Conservation (phyloP, 2,113 vertebrate species). For the Paramormyrops kingsleyae region DNA sequence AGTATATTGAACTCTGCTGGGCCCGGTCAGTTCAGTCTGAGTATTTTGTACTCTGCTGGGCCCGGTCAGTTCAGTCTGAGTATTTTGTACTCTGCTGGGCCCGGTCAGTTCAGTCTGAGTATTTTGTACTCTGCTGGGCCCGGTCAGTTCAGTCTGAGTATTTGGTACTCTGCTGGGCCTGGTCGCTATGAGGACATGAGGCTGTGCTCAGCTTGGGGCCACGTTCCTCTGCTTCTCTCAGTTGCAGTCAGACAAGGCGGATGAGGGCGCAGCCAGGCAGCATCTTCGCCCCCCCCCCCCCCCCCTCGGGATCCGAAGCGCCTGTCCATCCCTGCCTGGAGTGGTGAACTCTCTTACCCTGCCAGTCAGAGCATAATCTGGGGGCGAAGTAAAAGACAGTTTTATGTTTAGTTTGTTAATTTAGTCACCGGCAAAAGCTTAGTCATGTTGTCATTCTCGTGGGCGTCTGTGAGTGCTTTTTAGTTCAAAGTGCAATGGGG, state of each 20-base stretch:
- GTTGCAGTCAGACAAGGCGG: not conserved
- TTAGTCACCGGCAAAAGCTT: not conserved
- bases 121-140: too few species aligned
- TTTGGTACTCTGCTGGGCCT: too few species aligned
- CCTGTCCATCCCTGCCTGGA: not conserved
- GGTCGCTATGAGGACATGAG: too few species aligned
- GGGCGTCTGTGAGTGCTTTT: not conserved
- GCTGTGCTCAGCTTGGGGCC: too few species aligned
- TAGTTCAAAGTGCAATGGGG: not conserved
- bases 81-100: too few species aligned
- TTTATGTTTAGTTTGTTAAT: not conserved
- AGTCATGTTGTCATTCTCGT: not conserved
- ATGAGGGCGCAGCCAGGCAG: not conserved
- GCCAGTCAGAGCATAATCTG: not conserved
- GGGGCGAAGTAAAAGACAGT: not conserved
- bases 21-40: too few species aligned
- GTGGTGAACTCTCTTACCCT: not conserved
- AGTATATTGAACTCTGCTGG: too few species aligned
- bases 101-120: too few species aligned
- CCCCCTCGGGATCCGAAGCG: not conserved
- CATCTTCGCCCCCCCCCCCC: fast-evolving
- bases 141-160: too few species aligned
- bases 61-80: too few species aligned
- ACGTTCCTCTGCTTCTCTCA: not conserved
- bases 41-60: too few species aligned